These are phyloP conservation scores for Nibea albiflora DNA, from an alignment of 2,113 vertebrate genomes.

Conservation along the genomic window DNA sequence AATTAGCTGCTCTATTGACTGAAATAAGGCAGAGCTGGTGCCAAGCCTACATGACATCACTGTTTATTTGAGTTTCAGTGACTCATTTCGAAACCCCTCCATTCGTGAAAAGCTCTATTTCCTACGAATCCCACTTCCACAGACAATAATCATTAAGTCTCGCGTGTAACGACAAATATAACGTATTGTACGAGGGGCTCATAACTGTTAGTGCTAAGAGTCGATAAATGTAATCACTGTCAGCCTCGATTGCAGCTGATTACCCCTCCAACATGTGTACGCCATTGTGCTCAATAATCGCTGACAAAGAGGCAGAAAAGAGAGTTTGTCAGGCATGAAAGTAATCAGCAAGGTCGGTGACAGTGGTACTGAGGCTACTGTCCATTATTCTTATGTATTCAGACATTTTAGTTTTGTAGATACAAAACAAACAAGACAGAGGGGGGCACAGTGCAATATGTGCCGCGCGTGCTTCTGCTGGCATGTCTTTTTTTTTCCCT, in stretches of 20 bases:
- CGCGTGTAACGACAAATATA: conserved; percentile 1
- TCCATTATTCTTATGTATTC: conserved; percentile 61
- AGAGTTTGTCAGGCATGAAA: conserved; percentile 61
- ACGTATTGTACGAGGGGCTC: conserved; percentile 7
- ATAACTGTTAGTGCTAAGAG: conserved; percentile 44
- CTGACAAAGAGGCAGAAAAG: conserved; percentile 27
- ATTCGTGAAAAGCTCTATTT: conserved; percentile 9
- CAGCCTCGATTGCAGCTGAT: conserved; percentile 19
- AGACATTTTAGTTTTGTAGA: conserved; percentile 52
- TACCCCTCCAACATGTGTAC: conserved; percentile 12
- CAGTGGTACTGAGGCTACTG: conserved; percentile 44
- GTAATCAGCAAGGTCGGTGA: conserved; percentile 68
- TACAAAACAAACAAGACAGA: conserved; percentile 56
- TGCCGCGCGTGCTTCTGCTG: conserved; percentile 17
- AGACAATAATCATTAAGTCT: conserved; percentile 2
- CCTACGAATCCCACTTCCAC: conserved; percentile 3
- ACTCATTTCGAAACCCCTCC: conserved; percentile 35
- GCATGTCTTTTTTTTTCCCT: neutral
- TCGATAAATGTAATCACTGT: conserved; percentile 51
- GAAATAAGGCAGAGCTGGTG: neutral
- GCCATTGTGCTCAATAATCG: conserved; percentile 35
- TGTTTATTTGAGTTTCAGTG: conserved; percentile 22
- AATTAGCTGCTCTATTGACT: neutral
- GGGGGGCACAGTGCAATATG: neutral
- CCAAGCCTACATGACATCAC: neutral